Evolutionary conservation across 1,140 invertebrate species (phyloP), one percentile per base, ranked within the genome.

Genomic region (Brachionus calyciflorus): DNA sequence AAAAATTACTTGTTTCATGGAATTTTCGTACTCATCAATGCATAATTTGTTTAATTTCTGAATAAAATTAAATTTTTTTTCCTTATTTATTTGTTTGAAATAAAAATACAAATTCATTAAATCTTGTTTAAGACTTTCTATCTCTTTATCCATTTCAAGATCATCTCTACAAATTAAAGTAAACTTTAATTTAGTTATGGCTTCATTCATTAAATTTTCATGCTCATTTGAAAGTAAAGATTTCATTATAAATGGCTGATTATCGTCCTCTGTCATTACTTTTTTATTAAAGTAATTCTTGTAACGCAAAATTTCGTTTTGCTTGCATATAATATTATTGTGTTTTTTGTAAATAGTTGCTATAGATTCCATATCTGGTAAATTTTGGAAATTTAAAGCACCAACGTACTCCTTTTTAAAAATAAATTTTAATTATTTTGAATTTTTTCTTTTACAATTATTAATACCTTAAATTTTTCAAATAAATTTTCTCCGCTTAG

Each of bases 351-450:
- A 60, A 7, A 60, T 60, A 33, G 55, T 37, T 4, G 55, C 55
- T 33, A 60, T 60, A 9, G 55, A 60, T 37, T 60, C 55, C 55
- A 60, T 60, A 37, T 60, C 55, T n/a, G 55, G 55, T 28, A 60
- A 33, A 37, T 17, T 37, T 60, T 60, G 55, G 19, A 14, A 33
- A 37, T 60, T 60, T n/a, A 60, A 60, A 17, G 37, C 55, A 12
- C 37, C 28, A 37, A 60, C 55, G 30, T 60, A 60, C 37, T 60
- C 55, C 55, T 60, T 60, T 33, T 9, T 1, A 40, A 37, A 60
- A n/a, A n/a, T n/a, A n/a, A n/a, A n/a, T n/a, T n/a, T n/a, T n/a
- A n/a, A n/a, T n/a, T n/a, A n/a, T n/a, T 30, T 30, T 17, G 37
- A 40, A 21, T 33, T 7, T 53, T 24, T 21, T 19, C 10, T 49